Evolutionary conservation across 2,113 vertebrate genomes (phyloP), one percentile per base, ranked within the genome.

Genomic region (Eudyptes chrysolophus): DNA sequence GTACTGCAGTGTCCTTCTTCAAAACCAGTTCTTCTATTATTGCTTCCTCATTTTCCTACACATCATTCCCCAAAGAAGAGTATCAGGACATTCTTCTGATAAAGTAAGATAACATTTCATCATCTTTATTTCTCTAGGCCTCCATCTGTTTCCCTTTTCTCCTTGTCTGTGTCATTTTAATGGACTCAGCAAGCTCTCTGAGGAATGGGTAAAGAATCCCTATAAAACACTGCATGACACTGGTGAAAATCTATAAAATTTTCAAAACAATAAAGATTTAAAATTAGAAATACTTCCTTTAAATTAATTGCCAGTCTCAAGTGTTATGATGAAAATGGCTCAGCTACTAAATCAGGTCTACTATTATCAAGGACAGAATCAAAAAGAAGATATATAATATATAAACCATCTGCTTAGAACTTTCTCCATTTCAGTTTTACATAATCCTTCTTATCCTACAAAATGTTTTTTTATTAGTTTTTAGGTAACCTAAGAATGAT

Each of bases 141-240:
- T 95, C 70, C 58, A 64, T 89, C 60, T 83, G 19, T 96, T 94
- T 96, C 46, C 8, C 8, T 77, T 87, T 96, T 58, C 42, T 95
- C 61, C 44, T 81, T 94, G 64, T 48, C 74, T 83, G 22, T 71
- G 81, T 77, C 72, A 82, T 84, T 94, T 74, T 68, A 85, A 89
- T 48, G 81, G 77, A 79, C 48, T 71, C 36, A 55, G 42, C 30
- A 55, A 87, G 7, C 16, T 70, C 16, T 76, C 65, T 60, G 48
- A 92, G 57, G 48, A 38, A 36, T 36, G 26, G 26, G 27, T 76
- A 84, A 92, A 76, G 86, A 89, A 84, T 78, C 16, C 18, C 17
- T 54, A 20, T 54, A 36, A 81, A 96, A 55, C n/a, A 68, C 26
- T 61, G 17, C 24, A 58, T 30, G 42, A 34, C 18, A 54, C 10